A percentile compares a stretch with the other conserved stretches of the same genome.
Conservation (phyloP, 2,113 vertebrate genomes). For the Trogon surrucura region DNA sequence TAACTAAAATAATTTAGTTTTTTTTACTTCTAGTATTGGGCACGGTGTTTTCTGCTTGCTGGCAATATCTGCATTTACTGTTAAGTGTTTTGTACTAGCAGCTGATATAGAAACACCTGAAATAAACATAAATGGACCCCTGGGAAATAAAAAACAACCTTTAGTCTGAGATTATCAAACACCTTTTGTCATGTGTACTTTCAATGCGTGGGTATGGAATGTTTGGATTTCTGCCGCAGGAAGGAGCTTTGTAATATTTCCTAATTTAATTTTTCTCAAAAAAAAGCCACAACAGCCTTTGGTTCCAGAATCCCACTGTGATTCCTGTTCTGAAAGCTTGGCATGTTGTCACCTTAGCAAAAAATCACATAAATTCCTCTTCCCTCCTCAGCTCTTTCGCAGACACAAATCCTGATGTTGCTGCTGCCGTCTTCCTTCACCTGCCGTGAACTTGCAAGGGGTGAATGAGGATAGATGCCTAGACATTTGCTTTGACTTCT, state of each 20-base stretch:
- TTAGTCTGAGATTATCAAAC: neutral
- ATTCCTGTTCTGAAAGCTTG: neutral
- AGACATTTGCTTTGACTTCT: neutral
- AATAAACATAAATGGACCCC: neutral
- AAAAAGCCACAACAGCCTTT: neutral
- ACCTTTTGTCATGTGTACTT: neutral
- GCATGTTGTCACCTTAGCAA: neutral
- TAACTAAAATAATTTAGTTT: neutral
- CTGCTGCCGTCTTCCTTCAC: neutral
- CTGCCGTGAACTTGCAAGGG: neutral
- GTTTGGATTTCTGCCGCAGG: neutral
- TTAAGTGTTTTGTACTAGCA: neutral
- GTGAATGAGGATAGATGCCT: neutral
- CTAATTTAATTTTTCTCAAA: neutral
- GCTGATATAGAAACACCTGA: neutral
- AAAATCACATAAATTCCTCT: neutral
- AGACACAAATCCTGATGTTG: neutral
- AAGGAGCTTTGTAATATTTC: neutral
- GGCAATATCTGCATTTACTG: neutral
- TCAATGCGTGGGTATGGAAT: neutral
- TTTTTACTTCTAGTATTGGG: neutral
- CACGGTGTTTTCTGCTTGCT: neutral
- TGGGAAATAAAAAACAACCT: neutral
- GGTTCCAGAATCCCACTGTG: neutral
- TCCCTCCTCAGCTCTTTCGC: neutral